Base-by-base conservation (phyloP, 2,888 invertebrate species). In the Meandrusa payeni region DNA sequence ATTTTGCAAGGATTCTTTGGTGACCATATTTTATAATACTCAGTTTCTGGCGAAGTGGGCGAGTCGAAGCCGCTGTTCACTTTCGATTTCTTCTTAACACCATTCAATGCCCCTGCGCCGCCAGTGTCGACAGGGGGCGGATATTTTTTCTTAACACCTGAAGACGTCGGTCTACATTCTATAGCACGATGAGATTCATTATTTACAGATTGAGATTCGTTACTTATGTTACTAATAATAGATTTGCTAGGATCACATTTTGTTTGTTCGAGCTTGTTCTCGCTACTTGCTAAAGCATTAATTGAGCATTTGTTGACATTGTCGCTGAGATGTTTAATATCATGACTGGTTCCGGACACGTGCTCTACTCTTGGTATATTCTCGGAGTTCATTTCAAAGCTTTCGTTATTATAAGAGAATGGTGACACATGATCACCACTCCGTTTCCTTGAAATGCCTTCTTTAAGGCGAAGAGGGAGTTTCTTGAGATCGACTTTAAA, bases 11-110 rank as follows among this genome's bases (percentile, higher is more conserved):
- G 89, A 66, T 90, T 90, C 63, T 90, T 89, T 55, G 91, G 89
- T 54, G 91, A 90, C 92, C 92, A 92, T 64, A 92, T 91, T 64
- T 92, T 92, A 69, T 91, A 91, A 69, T 93, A 93, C 56, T 92
- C 92, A 29, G 90, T 90, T 52, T 88, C 89, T 6, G 90, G 90
- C 44, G 89, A 89, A 48, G 88, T 89, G 0, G 90, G 90, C 46
- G 89, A 89, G 64, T 89, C 89, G 50, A 86, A 73, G 17, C 79
- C 88, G 46, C 80, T 80, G 58, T 87, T 86, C 27, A 82, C 69
- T 60, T 90, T 89, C 15, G 90, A 81, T 76, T 93, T 93, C 70
- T 92, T 93, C 65, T 92, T 93, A 5, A 90, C 90, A 22, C 91
- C 92, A 54, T 90, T 88, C 32, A 78, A 58, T 27, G 68, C 52